Conservation (phyloP, 2,797 vertebrate genomes). For the Poecilia gillii region DNA sequence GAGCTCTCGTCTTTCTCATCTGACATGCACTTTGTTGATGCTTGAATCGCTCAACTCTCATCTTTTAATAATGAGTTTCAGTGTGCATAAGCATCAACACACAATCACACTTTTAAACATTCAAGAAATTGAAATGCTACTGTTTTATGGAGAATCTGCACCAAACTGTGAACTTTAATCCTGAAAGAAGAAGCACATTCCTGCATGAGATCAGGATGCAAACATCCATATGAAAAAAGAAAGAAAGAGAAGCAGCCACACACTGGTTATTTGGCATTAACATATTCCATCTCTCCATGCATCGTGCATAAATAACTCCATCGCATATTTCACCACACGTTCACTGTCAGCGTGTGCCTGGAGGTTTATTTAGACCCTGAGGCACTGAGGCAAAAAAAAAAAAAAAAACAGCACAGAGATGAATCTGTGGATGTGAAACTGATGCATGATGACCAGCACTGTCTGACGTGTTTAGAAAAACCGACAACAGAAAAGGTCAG, state of each 20-base stretch:
- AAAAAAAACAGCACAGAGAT: conserved; percentile 4
- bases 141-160: not conserved
- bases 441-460: conserved; percentile 4
- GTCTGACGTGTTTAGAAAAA: not conserved
- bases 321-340: conserved; percentile 20
- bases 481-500: not conserved
- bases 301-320: conserved; percentile 10
- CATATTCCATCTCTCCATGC: conserved; percentile 14
- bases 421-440: conserved; percentile 8
- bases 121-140: not conserved
- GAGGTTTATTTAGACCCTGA: conserved; percentile 32
- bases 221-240: not conserved
- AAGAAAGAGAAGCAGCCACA: not conserved
- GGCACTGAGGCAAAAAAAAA: conserved; percentile 6
- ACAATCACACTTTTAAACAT: not conserved
- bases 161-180: not conserved
- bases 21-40: conserved; percentile 55
- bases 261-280: conserved; percentile 11
- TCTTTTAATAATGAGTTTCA: conserved; percentile 13
- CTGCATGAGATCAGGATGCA: not conserved
- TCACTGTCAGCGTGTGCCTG: conserved; percentile 19
- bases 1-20: conserved; percentile 32
- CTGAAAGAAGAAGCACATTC: not conserved
- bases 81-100: not conserved
- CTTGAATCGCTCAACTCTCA: conserved; percentile 12